Evolutionary conservation across 35 echinoderm and acorn worm species (phyloP).

Genomic region (Strongylocentrotus purpuratus): DNA sequence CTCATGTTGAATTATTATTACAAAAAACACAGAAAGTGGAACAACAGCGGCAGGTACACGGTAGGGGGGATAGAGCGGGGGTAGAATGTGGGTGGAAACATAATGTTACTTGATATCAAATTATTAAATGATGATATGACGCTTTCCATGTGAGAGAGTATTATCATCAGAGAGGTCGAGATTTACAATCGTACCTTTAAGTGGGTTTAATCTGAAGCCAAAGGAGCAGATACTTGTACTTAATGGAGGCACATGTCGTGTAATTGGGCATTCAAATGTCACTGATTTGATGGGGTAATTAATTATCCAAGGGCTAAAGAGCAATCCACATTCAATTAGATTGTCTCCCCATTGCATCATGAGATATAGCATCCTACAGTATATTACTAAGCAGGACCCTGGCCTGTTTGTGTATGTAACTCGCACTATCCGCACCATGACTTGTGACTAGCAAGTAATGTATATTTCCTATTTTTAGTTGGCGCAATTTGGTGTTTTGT

Average conservation of each 20-base stretch:
- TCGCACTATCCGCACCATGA: neutral
- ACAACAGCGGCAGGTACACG: neutral
- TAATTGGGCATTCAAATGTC: slow-evolving; percentile 17
- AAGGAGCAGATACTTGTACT: neutral
- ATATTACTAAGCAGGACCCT: neutral
- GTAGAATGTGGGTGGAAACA: neutral
- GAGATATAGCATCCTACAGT: neutral
- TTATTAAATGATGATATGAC: too few species aligned
- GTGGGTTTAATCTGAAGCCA: neutral
- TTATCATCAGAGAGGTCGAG: too few species aligned
- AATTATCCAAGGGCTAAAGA: neutral
- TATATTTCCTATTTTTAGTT: neutral
- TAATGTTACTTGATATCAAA: neutral
- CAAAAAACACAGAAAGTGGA: neutral
- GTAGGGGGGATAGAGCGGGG: neutral
- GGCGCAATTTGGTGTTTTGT: neutral
- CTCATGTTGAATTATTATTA: neutral
- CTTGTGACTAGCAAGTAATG: neutral
- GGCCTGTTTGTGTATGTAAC: neutral
- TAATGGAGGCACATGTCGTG: neutral
- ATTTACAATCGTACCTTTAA: neutral
- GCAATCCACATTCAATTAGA: neutral
- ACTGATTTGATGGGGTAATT: slow-evolving; percentile 17
- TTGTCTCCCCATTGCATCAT: neutral
- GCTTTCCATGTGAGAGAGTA: too few species aligned